Evolutionary conservation across 2,113 vertebrate species (phyloP), one percentile per base, ranked within the genome.

Genomic region (Dolichotis patagonum): DNA sequence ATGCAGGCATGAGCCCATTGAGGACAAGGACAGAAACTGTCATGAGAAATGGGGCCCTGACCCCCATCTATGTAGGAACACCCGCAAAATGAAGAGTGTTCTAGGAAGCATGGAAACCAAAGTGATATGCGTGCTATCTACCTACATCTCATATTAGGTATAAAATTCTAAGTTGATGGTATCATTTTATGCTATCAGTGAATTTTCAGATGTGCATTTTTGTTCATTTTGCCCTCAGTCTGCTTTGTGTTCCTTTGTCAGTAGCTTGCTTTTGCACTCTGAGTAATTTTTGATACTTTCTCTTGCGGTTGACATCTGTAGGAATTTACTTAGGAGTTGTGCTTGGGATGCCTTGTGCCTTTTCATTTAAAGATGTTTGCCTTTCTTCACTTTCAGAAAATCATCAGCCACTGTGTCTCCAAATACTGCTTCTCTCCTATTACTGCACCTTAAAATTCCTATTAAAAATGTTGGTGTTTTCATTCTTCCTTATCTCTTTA

Each of bases 331-430:
- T 89, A 26, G n/a, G 69, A 38, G 84, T 35, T 85, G 24, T 90
- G 58, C 65, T 90, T 30, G 46, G 80, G 65, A 90, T 8, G 60
- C 19, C 26, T 19, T 22, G 24, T 82, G 35, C 30, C 58, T 92
- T 85, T 92, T 38, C 28, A 81, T 32, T 83, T 73, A 41, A 81
- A 63, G 32, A 78, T 71, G 19, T 71, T 91, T 67, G 41, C 24
- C 46, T 63, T 88, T 88, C 24, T 78, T 87, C 30, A 43, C 41
- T 77, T 85, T 24, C 71, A 41, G 91, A 94, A 94, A 91, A 77
- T 73, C 38, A 49, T 22, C 1, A 77, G 4, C 22, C 22, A n/a
- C 65, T 67, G 28, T 30, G 9, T 84, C 43, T 85, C 38, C 62
- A 63, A 52, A 67, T 58, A 71, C 28, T 77, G 54, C 20, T 88